Conservation (phyloP, 2,113 vertebrate species). For the Capreolus pygargus region DNA sequence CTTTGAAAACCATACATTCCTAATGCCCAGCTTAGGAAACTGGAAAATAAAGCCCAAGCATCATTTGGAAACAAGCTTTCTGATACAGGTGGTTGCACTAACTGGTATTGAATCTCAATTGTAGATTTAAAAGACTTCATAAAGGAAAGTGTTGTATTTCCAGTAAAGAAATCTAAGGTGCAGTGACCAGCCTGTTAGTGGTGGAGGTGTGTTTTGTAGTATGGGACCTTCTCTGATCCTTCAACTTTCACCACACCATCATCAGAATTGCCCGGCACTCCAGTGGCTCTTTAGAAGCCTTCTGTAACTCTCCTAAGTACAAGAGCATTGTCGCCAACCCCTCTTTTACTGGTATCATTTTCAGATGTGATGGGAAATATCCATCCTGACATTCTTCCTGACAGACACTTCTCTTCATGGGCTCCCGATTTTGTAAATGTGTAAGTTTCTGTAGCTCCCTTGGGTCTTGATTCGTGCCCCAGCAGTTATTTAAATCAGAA, state of each 20-base stretch:
- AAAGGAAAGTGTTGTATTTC: not conserved
- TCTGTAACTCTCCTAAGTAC: not conserved
- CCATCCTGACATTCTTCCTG: not conserved
- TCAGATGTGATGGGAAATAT: not conserved
- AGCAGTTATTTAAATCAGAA: not conserved
- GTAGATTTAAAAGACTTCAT: not conserved
- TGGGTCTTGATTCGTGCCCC: not conserved
- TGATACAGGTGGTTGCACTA: not conserved
- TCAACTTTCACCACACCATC: not conserved
- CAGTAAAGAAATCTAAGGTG: not conserved
- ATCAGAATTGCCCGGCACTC: not conserved
- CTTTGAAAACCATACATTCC: not conserved
- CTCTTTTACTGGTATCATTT: not conserved
- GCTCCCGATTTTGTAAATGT: not conserved
- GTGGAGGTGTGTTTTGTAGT: not conserved
- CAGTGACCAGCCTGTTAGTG: not conserved
- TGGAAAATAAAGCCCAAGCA: not conserved
- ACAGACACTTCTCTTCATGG: not conserved
- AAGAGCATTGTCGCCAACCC: not conserved
- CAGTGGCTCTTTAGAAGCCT: not conserved
- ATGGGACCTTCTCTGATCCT: not conserved
- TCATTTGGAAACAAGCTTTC: not conserved
- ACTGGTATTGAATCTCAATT: not conserved
- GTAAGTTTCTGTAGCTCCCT: not conserved
- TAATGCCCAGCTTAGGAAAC: not conserved